Base-by-base conservation (phyloP, 2,888 invertebrate genomes). In the Synanthedon andrenaeformis region DNA sequence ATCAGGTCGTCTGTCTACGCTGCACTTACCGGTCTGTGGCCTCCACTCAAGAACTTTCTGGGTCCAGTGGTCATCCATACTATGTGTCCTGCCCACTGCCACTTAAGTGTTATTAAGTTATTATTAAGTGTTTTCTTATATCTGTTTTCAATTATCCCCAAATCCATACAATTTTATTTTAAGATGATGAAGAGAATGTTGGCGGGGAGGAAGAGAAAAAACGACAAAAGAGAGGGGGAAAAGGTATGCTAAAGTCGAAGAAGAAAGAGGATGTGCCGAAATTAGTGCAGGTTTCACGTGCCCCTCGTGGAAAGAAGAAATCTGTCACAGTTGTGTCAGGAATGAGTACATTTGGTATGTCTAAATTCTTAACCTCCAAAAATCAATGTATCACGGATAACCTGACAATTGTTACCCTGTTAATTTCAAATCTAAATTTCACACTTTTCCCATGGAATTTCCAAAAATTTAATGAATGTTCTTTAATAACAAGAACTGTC, bases 231-330 rank as follows among this genome's bases (percentile, higher is more conserved):
- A 91, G 99, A 51, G 99, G 99, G 42, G 99, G 99, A 8, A 98
- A 98, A 77, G 99, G 97, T 45, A 93, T 96, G 89, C 91, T 97
- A 55, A 98, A 98, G 78, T 92, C 97, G 10, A 98, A 97, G 82
- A 97, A 97, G 89, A 97, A 96, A 74, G 95, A 96, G 64, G 95
- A 96, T 79, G 94, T 93, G 11, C 95, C 95, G 11, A 95, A 95
- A 74, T 90, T 94, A 76, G 92, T 96, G 50, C 92, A 92, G 70
- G 90, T 97, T 3, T 96, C 95, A 1, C 90, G 96, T 70, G 95
- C 96, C 59, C 97, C 98, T 17, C 90, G 99, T 64, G 99, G 99
- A 58, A 99, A 99, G 77, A 99, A 98, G 92, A 98, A 99, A 90
- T 97, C 95, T 49, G 98, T 99, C 1, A 99, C 99, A 3, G 96